Percentiles rank a stretch among this genome's conserved stretches.
Conservation (phyloP, 2,113 vertebrate species). For the Actenoides lindsayi region DNA sequence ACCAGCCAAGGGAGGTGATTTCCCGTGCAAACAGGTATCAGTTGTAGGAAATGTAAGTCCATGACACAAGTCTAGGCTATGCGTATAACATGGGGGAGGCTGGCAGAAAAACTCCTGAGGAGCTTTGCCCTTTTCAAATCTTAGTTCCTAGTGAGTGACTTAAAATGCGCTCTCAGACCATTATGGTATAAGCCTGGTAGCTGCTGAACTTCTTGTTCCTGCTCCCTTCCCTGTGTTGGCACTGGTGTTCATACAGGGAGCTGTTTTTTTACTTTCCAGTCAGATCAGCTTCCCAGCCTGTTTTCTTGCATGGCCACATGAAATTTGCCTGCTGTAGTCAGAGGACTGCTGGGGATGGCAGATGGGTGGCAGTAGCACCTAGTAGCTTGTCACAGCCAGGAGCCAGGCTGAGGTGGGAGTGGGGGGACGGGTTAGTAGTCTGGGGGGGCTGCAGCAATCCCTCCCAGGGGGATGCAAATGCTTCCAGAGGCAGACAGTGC, state of each 20-base stretch:
- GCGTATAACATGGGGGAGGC: background rate
- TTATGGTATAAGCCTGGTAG: background rate
- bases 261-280: background rate
- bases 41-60: background rate
- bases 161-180: background rate
- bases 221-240: background rate
- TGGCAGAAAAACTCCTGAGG: background rate
- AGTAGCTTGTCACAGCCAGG: background rate
- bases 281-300: background rate
- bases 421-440: background rate
- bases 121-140: background rate
- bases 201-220: background rate
- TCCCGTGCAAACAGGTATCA: background rate
- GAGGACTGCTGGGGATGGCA: background rate
- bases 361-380: background rate
- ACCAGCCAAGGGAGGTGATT: background rate
- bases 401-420: background rate
- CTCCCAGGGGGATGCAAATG: accelerated
- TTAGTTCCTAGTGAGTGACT: background rate
- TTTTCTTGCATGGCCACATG: background rate
- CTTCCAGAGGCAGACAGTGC: background rate
- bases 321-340: background rate
- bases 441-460: background rate
- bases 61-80: background rate
- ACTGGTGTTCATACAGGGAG: background rate